phyloP scores from a whole-genome alignment of 1,140 invertebrate genomes.

The Meteorus sp. region DNA sequence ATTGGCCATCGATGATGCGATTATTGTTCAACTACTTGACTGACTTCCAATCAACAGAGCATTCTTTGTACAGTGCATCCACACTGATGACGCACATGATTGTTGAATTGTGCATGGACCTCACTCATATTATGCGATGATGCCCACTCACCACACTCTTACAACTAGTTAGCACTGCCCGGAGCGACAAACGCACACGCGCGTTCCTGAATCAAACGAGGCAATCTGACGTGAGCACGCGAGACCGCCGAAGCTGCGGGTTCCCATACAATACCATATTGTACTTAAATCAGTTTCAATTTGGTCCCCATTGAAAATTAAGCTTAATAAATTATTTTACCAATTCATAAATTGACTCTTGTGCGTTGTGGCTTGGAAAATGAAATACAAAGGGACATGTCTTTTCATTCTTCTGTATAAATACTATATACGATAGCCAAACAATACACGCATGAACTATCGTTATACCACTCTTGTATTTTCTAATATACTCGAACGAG shows the following conservation, averaged over 20 bases:
- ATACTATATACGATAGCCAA: too few species aligned
- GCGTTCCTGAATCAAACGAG: slow-evolving; percentile 44
- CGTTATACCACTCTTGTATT: background rate
- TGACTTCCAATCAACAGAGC: slow-evolving; percentile 52
- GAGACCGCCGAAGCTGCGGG: slow-evolving; percentile 22
- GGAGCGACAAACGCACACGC: slow-evolving; percentile 7
- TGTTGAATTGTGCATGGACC: slow-evolving; percentile 3
- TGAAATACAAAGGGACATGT: background rate
- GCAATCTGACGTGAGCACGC: slow-evolving; percentile 38
- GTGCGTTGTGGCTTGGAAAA: background rate
- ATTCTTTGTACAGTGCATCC: slow-evolving; percentile 40
- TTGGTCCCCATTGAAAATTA: slow-evolving; percentile 60
- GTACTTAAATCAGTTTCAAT: slow-evolving; percentile 62
- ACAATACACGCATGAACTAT: background rate
- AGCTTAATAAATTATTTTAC: slow-evolving; percentile 61
- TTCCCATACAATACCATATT: slow-evolving; percentile 53
- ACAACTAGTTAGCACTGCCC: slow-evolving; percentile 20
- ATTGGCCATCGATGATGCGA: slow-evolving; percentile 19
- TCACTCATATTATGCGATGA: slow-evolving; percentile 4
- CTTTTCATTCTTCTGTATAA: too few species aligned
- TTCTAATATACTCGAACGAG: slow-evolving; percentile 14
- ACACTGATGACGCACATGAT: slow-evolving; percentile 6
- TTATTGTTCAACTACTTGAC: slow-evolving; percentile 16
- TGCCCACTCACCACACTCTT: slow-evolving; percentile 19
- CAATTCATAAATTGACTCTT: slow-evolving; percentile 57